These are phyloP conservation scores for Macrosoma leucophasiata DNA, from an alignment of 2,888 invertebrate genomes.

Conservation along the genomic window DNA sequence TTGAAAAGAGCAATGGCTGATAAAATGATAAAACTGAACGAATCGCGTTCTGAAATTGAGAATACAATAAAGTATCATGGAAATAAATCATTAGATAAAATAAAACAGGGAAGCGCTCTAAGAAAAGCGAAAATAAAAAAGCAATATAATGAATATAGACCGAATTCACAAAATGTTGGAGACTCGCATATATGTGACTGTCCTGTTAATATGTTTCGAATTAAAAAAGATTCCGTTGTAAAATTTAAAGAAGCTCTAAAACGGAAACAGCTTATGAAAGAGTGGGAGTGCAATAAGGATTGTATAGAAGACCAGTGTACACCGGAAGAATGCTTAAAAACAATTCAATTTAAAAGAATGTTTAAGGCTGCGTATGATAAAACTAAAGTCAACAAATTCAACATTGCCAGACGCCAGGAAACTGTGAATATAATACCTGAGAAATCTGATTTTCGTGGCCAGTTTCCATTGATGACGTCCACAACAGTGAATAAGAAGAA, in stretches of 20 bases:
- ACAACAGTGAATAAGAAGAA: too few relatives aligned
- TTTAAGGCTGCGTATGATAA: too few relatives aligned
- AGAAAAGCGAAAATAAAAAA: slow-evolving; percentile 18
- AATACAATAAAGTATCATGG: slow-evolving; percentile 17
- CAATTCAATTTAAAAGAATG: slow-evolving; percentile 23
- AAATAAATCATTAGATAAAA: slow-evolving; percentile 23
- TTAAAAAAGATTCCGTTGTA: slow-evolving; percentile 39
- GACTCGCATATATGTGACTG: slow-evolving; percentile 7
- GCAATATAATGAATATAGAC: neutral
- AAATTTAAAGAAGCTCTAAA: slow-evolving; percentile 35
- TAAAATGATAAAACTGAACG: slow-evolving; percentile 26
- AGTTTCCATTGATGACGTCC: too few relatives aligned
- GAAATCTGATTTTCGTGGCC: too few relatives aligned
- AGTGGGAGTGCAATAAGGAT: slow-evolving; percentile 33
- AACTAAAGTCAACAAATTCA: too few relatives aligned
- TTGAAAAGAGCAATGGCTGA: slow-evolving; percentile 27
- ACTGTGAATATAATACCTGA: too few relatives aligned
- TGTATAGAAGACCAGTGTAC: slow-evolving; percentile 27
- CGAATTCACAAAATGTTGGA: neutral
- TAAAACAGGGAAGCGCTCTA: slow-evolving; percentile 26
- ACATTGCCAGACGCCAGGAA: too few relatives aligned
- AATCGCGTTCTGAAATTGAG: slow-evolving; percentile 24
- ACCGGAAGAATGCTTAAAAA: slow-evolving; percentile 35
- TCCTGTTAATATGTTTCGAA: slow-evolving; percentile 20
- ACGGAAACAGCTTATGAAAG: slow-evolving; percentile 27